Base-by-base conservation (phyloP, 1,140 invertebrate species). In the Drosophila mojavensis region DNA sequence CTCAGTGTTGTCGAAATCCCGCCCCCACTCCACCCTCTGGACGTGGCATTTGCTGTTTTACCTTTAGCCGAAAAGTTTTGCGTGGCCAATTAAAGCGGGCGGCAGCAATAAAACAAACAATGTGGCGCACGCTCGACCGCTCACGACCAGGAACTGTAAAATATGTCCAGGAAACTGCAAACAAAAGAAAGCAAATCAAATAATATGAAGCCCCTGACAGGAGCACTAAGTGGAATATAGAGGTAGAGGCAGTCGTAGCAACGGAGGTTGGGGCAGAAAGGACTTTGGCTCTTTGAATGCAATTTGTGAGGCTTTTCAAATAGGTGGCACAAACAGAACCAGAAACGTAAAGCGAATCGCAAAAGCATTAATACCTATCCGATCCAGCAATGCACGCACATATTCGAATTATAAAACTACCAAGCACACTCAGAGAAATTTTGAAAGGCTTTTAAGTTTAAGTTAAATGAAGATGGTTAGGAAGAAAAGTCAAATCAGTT, bases 241-340 rank as follows among this genome's bases (percentile, higher is more conserved):
- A 10, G 11, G 13, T 13, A 45, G 7, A 39, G 53, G 55, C 36
- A 30, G 28, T 1, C 1, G 24, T n/a, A 1, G 20, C 20, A 17
- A 17, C 20, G 43, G 5, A 28, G 53, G 55, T 28, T 4, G 55
- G 48, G 36, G 43, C 7, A 39, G 43, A 45, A 15, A 17, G 43
- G 43, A 39, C n/a, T 13, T 43, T 72, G 45, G 54, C n/a, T 4
- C 63, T 30, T 66, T 58, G 51, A 54, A 39, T 47, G 63, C 70
- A 51, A 60, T 73, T 72, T 24, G 48, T 55, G 24, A 59, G 45
- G 48, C 39, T 41, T 67, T 60, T 71, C 54, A 65, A 65, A 51
- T 43, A 58, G 62, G 68, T 71, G 61, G 68, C 61, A 65, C 15
- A 58, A 66, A 47, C 43, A 33, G 43, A 58, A 66, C 43, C 28